phyloP scores from a whole-genome alignment of 2,113 vertebrate genomes.

The Beaufortia kweichowensis region DNA sequence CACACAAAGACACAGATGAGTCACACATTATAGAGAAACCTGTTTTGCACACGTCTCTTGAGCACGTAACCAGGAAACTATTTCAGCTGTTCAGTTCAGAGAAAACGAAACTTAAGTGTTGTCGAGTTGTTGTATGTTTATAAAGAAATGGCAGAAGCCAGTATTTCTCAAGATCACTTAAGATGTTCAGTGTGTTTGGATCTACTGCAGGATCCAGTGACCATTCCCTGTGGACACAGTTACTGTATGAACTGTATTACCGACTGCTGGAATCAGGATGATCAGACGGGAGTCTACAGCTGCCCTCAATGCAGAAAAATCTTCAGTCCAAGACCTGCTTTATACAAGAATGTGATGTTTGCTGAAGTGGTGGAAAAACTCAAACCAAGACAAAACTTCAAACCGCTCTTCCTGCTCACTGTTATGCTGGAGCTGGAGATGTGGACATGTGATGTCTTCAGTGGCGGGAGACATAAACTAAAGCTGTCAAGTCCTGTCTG shows the following conservation, averaged over 20 bases:
- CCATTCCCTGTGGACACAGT: conserved; percentile 8
- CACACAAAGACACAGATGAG: neutral
- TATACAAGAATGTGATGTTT: conserved; percentile 7
- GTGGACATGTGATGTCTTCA: neutral
- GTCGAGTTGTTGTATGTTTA: neutral
- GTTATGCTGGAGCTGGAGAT: neutral
- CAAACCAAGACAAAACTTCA: neutral
- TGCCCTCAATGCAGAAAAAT: conserved; percentile 3
- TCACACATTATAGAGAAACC: neutral
- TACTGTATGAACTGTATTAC: neutral
- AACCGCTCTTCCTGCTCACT: neutral
- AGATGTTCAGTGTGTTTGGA: neutral
- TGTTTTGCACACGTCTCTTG: neutral
- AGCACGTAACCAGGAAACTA: neutral
- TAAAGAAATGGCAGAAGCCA: neutral
- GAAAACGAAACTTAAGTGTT: neutral
- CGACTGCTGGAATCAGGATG: neutral
- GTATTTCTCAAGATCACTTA: neutral
- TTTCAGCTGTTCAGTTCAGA: neutral
- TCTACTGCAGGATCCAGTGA: no score
- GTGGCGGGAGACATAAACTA: neutral
- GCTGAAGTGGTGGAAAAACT: neutral
- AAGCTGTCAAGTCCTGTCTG: neutral
- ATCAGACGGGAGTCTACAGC: neutral
- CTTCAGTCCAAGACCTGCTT: neutral